Conservation (phyloP, 2,113 vertebrate species). For the Pelodiscus sinensis region DNA sequence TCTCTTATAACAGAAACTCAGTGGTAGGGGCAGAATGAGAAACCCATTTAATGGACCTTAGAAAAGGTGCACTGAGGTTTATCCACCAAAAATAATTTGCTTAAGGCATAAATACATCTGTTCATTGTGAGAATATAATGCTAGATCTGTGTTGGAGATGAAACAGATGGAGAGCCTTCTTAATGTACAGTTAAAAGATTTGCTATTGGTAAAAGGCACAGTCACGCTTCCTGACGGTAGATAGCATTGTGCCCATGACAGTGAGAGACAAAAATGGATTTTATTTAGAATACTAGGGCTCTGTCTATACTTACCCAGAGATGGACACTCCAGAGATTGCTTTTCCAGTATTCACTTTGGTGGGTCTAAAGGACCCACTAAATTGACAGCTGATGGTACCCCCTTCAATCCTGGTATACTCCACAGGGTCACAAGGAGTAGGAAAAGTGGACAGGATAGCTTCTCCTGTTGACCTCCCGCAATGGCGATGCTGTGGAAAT, state of each 20-base stretch:
- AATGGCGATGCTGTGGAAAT: too few relatives aligned
- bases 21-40: neutral
- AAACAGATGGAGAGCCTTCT: neutral
- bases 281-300: neutral
- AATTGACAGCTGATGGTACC: too few relatives aligned
- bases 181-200: neutral
- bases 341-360: too few relatives aligned
- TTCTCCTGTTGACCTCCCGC: too few relatives aligned
- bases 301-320: too few relatives aligned
- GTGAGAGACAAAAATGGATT: neutral
- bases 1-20: neutral
- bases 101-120: neutral
- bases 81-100: neutral
- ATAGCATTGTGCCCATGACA: neutral
- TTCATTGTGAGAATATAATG: neutral
- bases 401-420: too few relatives aligned
- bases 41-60: neutral
- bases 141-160: neutral
- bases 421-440: too few relatives aligned
- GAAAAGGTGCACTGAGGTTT: neutral
- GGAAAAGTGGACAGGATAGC: too few relatives aligned
- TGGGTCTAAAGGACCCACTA: too few relatives aligned
- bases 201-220: neutral
- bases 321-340: too few relatives aligned
- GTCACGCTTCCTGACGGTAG: neutral